Evolutionary conservation across 2,888 invertebrate genomes (phyloP).

Genomic region (Drosophila gaucha): DNA sequence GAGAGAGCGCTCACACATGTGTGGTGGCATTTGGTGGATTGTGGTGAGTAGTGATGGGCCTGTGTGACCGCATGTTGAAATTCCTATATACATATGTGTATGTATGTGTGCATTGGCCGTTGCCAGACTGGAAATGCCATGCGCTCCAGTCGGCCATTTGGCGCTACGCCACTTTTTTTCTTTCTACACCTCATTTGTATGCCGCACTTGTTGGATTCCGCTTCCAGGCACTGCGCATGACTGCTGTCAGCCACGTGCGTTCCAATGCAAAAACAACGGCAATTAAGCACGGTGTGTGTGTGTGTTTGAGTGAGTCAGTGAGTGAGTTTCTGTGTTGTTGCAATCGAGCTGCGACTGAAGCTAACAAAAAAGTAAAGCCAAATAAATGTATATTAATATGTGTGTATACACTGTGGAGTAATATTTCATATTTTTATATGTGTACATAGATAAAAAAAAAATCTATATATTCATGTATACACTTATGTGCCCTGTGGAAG

Average conservation of each 20-base stretch:
- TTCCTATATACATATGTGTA: conserved; percentile 42
- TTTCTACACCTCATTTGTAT: conserved; percentile 28
- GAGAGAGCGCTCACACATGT: conserved; percentile 9
- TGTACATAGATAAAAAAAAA: neutral
- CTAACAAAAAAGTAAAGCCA: conserved; percentile 21
- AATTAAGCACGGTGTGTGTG: neutral
- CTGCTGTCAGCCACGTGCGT: conserved; percentile 55
- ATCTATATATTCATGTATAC: neutral
- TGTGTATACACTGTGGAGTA: neutral
- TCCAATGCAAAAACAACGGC: conserved; percentile 31
- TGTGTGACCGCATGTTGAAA: conserved; percentile 43
- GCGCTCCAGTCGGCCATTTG: conserved; percentile 25
- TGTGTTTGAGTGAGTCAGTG: conserved; percentile 1
- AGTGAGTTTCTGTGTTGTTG: conserved; percentile 6
- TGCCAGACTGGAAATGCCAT: conserved; percentile 43
- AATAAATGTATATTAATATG: conserved; percentile 15
- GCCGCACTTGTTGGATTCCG: conserved; percentile 82
- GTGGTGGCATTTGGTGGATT: conserved; percentile 31
- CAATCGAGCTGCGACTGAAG: conserved; percentile 37
- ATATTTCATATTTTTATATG: conserved; percentile 3
- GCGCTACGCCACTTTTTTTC: conserved; percentile 18
- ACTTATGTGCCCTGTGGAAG: neutral
- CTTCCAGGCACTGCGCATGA: conserved; percentile 65
- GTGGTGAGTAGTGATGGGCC: conserved; percentile 3
- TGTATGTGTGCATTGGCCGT: conserved; percentile 2